These are phyloP conservation scores for Pandemis cinnamomeana DNA, from an alignment of 2,888 invertebrate species.

Conservation along the genomic window DNA sequence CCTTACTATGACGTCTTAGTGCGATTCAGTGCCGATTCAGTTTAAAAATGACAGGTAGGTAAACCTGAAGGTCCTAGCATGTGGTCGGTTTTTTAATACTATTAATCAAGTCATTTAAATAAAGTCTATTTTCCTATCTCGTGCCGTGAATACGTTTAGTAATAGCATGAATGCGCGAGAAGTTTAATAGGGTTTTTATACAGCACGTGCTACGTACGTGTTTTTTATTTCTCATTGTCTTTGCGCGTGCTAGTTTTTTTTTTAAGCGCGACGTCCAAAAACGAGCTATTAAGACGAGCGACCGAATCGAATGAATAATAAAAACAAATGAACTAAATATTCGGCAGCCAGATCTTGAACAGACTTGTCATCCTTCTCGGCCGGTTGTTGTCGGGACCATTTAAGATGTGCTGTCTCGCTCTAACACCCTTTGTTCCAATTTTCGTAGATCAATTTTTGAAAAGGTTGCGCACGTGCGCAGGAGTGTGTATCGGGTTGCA, in stretches of 20 bases:
- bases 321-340: conserved; percentile 27
- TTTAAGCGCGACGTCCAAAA: conserved; percentile 39
- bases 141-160: conserved; percentile 21
- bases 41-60: no score
- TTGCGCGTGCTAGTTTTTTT: conserved; percentile 35
- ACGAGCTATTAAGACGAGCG: conserved; percentile 44
- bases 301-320: conserved; percentile 42
- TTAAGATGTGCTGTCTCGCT: conserved; percentile 49
- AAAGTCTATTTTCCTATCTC: conserved; percentile 20
- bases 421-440: conserved; percentile 65
- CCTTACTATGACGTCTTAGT: no score
- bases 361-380: conserved; percentile 29
- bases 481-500: conserved; percentile 83
- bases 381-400: conserved; percentile 13
- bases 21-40: no score
- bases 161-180: conserved; percentile 5
- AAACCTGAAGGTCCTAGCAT: no score
- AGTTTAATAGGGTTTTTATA: conserved; percentile 34
- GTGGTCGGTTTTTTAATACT: conserved; percentile 2
- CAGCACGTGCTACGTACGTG: conserved; percentile 43
- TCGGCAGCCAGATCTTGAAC: not conserved
- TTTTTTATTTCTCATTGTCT: conserved; percentile 48
- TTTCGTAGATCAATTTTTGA: conserved; percentile 74
- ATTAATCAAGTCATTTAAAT: conserved; percentile 29
- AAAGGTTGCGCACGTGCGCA: conserved; percentile 84